A percentile compares a stretch with the other conserved stretches of the same genome.
phyloP scores from a whole-genome alignment of 2,888 invertebrate species.

The Lacanobia wlatinum region DNA sequence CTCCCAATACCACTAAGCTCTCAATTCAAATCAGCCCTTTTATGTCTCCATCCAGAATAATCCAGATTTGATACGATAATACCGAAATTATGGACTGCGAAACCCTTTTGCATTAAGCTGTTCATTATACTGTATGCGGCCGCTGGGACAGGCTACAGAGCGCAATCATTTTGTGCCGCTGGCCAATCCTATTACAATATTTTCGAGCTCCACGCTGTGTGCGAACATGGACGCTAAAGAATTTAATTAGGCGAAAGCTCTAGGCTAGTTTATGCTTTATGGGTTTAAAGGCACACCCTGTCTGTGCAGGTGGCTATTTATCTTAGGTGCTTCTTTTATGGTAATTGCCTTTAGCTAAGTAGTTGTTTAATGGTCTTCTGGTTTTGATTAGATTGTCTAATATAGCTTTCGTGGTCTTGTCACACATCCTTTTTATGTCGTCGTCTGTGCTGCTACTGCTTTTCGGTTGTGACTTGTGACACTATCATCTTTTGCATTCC shows the following conservation, averaged over 20 bases:
- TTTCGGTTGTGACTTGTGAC: neutral
- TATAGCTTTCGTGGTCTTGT: neutral
- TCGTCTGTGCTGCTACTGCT: neutral
- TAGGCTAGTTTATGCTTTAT: constrained; percentile 42
- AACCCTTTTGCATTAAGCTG: constrained; percentile 46
- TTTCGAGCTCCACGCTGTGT: constrained; percentile 24
- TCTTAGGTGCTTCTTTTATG: constrained; percentile 42
- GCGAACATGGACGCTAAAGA: constrained; percentile 27
- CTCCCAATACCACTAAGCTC: constrained; percentile 9
- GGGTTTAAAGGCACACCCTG: constrained; percentile 44
- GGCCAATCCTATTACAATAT: constrained; percentile 66
- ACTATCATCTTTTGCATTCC: neutral
- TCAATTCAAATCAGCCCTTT: constrained; percentile 15
- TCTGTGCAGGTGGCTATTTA: constrained; percentile 27
- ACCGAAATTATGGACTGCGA: constrained; percentile 32
- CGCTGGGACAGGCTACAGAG: constrained; percentile 33
- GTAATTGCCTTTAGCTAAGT: constrained; percentile 13
- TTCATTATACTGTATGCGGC: constrained; percentile 42
- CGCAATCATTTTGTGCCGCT: constrained; percentile 56
- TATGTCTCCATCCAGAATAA: constrained; percentile 41
- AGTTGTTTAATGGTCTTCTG: constrained; percentile 15
- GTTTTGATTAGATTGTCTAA: constrained; percentile 9
- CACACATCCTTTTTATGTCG: neutral
- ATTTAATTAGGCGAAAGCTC: constrained; percentile 57
- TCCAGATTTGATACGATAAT: constrained; percentile 42